phyloP scores from a whole-genome alignment of 2,888 invertebrate species.

The Venusia cambrica region DNA sequence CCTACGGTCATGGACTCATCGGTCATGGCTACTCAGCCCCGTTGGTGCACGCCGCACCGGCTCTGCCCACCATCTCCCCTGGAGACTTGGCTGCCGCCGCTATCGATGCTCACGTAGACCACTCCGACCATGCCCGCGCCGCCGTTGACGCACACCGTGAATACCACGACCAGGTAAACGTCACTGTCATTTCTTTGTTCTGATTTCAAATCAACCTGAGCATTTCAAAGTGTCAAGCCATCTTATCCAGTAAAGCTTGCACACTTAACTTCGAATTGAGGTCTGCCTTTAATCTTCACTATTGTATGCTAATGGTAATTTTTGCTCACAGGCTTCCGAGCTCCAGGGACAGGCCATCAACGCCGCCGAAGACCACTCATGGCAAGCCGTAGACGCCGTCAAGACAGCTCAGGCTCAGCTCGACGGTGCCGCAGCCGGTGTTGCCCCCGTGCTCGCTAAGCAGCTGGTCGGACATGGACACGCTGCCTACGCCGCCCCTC shows the following conservation, averaged over 20 bases:
- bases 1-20: slow-evolving; percentile 46
- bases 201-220: no score
- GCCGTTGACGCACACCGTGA: slow-evolving; percentile 67
- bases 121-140: slow-evolving; percentile 70
- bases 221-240: no score
- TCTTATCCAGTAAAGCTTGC: no score
- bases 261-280: no score
- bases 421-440: slow-evolving; percentile 73
- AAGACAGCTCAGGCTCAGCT: slow-evolving; percentile 68
- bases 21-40: slow-evolving; percentile 37
- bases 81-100: slow-evolving; percentile 69
- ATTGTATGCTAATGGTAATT: background rate
- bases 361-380: slow-evolving; percentile 73
- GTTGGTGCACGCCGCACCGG: slow-evolving; percentile 45
- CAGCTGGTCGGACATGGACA: slow-evolving; percentile 61
- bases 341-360: slow-evolving; percentile 69
- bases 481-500: slow-evolving; percentile 38
- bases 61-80: slow-evolving; percentile 67
- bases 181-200: no score
- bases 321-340: slow-evolving; percentile 47
- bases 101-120: slow-evolving; percentile 72
- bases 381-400: slow-evolving; percentile 71
- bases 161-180: slow-evolving; percentile 57
- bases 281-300: background rate
- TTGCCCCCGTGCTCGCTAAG: slow-evolving; percentile 68